Evolutionary conservation across 30 jellyfish, hydroid and myxozoan genomes (phyloP).

Genomic region (Rhopilema esculentum): DNA sequence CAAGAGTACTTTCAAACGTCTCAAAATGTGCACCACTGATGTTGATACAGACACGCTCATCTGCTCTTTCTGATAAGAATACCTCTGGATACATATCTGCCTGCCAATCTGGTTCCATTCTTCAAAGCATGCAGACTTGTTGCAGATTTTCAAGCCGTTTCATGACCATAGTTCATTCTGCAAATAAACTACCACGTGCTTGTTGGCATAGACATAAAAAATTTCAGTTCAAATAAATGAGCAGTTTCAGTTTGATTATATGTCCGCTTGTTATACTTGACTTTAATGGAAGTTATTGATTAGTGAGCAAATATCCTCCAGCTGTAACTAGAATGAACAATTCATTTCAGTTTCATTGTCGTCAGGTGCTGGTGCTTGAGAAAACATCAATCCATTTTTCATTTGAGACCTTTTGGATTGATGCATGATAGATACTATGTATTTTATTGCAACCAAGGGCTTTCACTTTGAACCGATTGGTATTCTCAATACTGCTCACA

Average conservation of each 20-base stretch:
- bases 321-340: background rate
- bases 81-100: background rate
- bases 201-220: background rate
- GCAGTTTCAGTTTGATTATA: background rate
- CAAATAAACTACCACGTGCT: background rate
- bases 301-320: background rate
- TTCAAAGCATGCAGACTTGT: background rate
- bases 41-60: slow-evolving; percentile 67
- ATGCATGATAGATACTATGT: background rate
- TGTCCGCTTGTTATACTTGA: background rate
- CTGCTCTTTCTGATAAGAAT: background rate
- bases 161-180: background rate
- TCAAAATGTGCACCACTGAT: slow-evolving; percentile 85
- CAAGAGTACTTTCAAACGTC: slow-evolving; percentile 83
- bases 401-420: background rate
- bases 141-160: background rate
- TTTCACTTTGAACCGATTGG: background rate
- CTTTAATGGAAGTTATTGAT: background rate
- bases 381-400: background rate
- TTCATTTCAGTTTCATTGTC: background rate
- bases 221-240: background rate
- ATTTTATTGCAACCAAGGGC: too few relatives aligned
- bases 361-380: slow-evolving; percentile 22
- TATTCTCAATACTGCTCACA: too few relatives aligned
- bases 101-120: slow-evolving; percentile 12